Evolutionary conservation across 2,797 vertebrate species (phyloP).

Genomic region (Syngnathus acus): DNA sequence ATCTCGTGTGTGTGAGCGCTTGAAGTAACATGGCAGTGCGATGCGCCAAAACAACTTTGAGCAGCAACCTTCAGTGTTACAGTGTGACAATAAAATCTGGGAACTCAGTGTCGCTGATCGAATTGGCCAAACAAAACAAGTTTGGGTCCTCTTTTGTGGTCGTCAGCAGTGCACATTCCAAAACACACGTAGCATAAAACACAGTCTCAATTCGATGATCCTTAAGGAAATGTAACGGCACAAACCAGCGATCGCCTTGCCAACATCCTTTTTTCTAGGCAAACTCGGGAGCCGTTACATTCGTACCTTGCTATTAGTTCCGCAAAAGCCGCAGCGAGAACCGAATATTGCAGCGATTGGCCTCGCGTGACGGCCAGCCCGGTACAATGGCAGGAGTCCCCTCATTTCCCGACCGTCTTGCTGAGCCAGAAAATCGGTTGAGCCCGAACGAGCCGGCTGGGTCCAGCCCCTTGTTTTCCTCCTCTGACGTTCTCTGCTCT

Average conservation of each 20-base stretch:
- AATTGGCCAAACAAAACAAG: neutral
- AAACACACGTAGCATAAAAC: constrained; percentile 1
- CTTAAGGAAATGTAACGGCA: neutral
- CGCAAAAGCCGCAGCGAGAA: constrained; percentile 63
- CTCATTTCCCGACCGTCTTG: constrained; percentile 40
- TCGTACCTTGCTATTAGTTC: constrained; percentile 60
- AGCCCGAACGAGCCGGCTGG: constrained; percentile 42
- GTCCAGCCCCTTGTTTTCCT: constrained; percentile 29
- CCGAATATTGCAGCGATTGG: constrained; percentile 45
- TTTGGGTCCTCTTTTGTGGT: neutral
- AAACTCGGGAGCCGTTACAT: neutral
- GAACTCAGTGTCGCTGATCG: neutral
- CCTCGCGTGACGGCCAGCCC: constrained; percentile 50
- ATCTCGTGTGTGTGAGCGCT: neutral
- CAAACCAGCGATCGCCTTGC: neutral
- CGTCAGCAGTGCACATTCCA: constrained; percentile 11
- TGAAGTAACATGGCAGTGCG: neutral
- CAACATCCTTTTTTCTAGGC: constrained; percentile 8
- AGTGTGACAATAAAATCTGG: neutral
- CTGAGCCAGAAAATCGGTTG: constrained; percentile 9
- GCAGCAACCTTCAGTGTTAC: neutral
- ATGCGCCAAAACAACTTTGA: neutral
- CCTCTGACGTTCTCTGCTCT: constrained; percentile 10
- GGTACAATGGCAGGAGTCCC: constrained; percentile 53
- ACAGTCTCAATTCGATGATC: neutral